Base-by-base conservation (phyloP, 1,140 invertebrate species). In the Apis florea region DNA sequence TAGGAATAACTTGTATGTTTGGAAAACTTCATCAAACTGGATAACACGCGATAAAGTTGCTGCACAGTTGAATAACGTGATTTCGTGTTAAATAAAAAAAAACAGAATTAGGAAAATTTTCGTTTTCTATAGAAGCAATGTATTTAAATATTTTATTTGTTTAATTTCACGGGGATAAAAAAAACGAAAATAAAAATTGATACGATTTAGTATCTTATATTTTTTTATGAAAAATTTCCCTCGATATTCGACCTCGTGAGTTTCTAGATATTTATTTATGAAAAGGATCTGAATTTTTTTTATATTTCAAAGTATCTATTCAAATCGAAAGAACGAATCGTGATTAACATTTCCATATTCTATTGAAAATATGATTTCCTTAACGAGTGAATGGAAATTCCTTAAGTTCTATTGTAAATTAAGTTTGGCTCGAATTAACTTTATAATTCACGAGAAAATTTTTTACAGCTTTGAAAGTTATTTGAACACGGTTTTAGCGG, bases 361-460 rank as follows among this genome's bases (percentile, higher is more conserved):
- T 40, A 40, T 40, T 40, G 61, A 67, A 74, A 74, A 74, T 66
- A 64, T 19, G n/a, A 26, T 31, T 59, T 31, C 61, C 70, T 40
- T 40, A 40, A 19, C 15, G 24, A n/a, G 61, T 54, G 19, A 11
- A 51, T 26, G 31, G 51, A 26, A 58, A 64, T 31, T 73, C 54
- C n/a, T 54, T 12, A 40, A 40, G 6, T 5, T 40, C 31, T 40
- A 40, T 40, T 5, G 31, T 40, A 40, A 40, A 40, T 40, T 40
- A 49, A 72, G 70, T 80, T 67, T 26, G n/a, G n/a, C 61, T 74
- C 40, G 49, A 61, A 54, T 80, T 63, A 64, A 67, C 70, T 80
- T 80, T 74, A 80, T 80, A 74, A 80, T 80, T 80, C 79, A 80
- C 51, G 79, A 51, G 70, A 67, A 24, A 67, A 80, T 80, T 80